phyloP scores from a whole-genome alignment of 2,888 invertebrate genomes.

The Zelleria hepariella region DNA sequence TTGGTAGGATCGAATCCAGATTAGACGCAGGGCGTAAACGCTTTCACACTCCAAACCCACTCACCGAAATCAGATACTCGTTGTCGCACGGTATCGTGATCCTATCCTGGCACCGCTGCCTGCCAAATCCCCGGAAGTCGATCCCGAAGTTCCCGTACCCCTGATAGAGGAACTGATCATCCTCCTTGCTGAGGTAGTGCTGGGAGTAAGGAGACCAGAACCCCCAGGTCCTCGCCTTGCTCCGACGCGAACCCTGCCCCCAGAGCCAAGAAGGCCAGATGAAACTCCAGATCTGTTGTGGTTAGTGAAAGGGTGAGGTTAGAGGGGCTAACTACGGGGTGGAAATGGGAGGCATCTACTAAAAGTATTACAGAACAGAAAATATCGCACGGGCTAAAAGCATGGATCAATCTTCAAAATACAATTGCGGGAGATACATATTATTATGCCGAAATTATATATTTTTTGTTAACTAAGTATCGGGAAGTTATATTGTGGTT shows the following conservation, averaged over 20 bases:
- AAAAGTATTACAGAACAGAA: too few species aligned
- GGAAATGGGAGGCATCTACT: too few species aligned
- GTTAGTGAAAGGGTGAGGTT: constrained; percentile 40
- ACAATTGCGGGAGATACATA: too few species aligned
- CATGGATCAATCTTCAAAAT: too few species aligned
- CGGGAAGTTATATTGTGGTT: too few species aligned
- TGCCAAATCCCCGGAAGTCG: constrained; percentile 37
- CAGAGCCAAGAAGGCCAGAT: constrained; percentile 58
- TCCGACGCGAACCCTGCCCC: constrained; percentile 33
- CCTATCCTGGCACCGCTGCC: constrained; percentile 76
- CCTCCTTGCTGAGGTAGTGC: constrained; percentile 31
- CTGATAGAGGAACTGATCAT: constrained; percentile 42
- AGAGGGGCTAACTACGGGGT: constrained; percentile 18
- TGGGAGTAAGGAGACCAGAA: constrained; percentile 62
- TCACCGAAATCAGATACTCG: constrained; percentile 84
- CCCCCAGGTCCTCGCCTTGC: constrained; percentile 23
- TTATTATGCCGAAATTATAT: too few species aligned
- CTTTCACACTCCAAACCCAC: constrained; percentile 21
- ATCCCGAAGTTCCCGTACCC: constrained; percentile 53
- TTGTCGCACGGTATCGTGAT: constrained; percentile 87
- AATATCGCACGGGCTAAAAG: too few species aligned
- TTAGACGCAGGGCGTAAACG: too few species aligned
- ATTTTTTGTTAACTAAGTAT: too few species aligned
- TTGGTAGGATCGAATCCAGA: too few species aligned
- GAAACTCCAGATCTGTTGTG: constrained; percentile 56